Evolutionary conservation across 2,888 invertebrate species (phyloP).

Genomic region (Troides oblongomaculatus): DNA sequence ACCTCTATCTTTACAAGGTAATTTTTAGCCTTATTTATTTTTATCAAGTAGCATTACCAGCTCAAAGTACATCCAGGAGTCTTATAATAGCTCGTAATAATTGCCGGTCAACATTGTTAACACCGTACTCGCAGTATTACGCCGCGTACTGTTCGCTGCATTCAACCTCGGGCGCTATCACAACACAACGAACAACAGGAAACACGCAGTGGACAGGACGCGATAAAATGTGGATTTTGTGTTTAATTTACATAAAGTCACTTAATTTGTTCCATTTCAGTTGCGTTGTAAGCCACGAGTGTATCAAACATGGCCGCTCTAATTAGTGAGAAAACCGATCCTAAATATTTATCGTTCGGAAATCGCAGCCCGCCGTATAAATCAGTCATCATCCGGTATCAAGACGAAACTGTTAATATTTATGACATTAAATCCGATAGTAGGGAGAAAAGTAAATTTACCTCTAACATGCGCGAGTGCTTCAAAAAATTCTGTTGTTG

Average conservation of each 20-base stretch:
- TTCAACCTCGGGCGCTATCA: constrained; percentile 48
- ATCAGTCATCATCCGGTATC: constrained; percentile 30
- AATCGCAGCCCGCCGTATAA: constrained; percentile 44
- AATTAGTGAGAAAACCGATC: constrained; percentile 46
- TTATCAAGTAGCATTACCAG: constrained; percentile 8
- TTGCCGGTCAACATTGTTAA: constrained; percentile 44
- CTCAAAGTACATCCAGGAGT: constrained; percentile 34
- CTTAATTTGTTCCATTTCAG: constrained; percentile 46
- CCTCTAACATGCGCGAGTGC: constrained; percentile 45
- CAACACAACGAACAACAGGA: constrained; percentile 59
- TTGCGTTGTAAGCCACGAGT: constrained; percentile 40
- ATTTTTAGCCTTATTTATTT: constrained; percentile 11
- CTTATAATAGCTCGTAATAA: constrained; percentile 32
- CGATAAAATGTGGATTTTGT: constrained; percentile 68
- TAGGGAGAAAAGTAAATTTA: constrained; percentile 38
- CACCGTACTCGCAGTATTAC: constrained; percentile 19
- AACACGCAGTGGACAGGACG: constrained; percentile 62
- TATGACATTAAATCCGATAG: constrained; percentile 45
- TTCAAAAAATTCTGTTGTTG: constrained; percentile 52
- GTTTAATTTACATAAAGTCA: constrained; percentile 48
- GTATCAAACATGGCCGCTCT: constrained; percentile 47
- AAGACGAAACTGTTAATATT: constrained; percentile 57
- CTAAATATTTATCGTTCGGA: constrained; percentile 56
- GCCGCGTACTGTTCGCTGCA: constrained; percentile 39
- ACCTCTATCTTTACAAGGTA: constrained; percentile 46